Evolutionary conservation across 2,888 invertebrate genomes (phyloP), one percentile per base, ranked within the genome.

Genomic region (Halictus quadricinctus): DNA sequence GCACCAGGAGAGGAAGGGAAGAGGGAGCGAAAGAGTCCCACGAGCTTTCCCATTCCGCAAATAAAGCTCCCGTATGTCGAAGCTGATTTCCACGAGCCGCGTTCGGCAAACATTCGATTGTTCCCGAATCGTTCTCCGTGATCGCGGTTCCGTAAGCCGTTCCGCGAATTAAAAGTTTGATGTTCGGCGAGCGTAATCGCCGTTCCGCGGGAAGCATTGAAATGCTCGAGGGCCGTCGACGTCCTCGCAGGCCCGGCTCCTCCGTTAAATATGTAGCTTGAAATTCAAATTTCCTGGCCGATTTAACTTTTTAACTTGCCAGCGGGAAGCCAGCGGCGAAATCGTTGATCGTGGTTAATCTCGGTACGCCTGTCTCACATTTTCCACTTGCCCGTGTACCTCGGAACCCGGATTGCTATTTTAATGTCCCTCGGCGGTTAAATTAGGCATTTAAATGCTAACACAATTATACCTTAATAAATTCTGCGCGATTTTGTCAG

Each of bases 241-340:
- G 69, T 69, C 69, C 69, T 36, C 21, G 41, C 69, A 43, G 69
- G 21, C 43, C 36, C 41, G 12, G 18, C 36, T 41, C 2, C 41
- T 21, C 21, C 21, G 69, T 69, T 69, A 69, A 69, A 69, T 69
- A 41, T 69, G 69, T 69, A 66, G 69, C 69, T 41, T 69, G 41
- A 69, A 69, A 69, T 69, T 69, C 69, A 69, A 69, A 69, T 69
- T 69, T 41, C 69, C 69, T 69, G 41, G 41, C 21, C 21, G 41
- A 41, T 69, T 41, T 69, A 41, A 41, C 41, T 69, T 41, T 69
- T 69, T 69, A 69, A 41, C 69, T 36, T 21, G 41, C 69, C 21
- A 21, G 41, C 69, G 69, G 43, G 69, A 43, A 69, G 29, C 36
- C 18, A 7, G 15, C 41, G 36, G 21, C 36, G 41, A 69, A 69